A percentile compares a stretch with the other conserved stretches of the same genome.
These are phyloP conservation scores for Sminthurinus aureus DNA, from an alignment of 2,888 invertebrate species.

Conservation along the genomic window DNA sequence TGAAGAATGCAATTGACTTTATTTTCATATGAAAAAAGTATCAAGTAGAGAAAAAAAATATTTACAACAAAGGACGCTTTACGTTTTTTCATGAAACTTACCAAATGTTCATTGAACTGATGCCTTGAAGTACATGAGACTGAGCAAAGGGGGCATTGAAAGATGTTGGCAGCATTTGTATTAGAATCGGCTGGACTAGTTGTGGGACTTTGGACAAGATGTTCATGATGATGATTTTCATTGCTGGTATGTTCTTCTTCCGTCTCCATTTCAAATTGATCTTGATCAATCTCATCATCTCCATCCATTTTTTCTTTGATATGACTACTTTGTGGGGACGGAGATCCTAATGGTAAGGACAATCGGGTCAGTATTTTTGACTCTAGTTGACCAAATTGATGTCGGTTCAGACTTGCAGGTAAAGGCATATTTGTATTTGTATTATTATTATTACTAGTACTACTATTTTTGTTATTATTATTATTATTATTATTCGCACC, in stretches of 20 bases:
- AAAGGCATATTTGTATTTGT: background rate
- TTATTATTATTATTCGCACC: background rate
- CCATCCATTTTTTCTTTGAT: conserved; percentile 4
- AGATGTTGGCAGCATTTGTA: conserved; percentile 50
- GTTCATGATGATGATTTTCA: conserved; percentile 17
- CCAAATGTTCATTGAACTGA: conserved; percentile 60
- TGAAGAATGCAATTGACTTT: background rate
- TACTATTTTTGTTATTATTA: conserved; percentile 23
- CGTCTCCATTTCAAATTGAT: background rate
- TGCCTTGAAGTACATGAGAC: conserved; percentile 56
- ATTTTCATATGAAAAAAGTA: background rate
- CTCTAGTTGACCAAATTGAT: background rate
- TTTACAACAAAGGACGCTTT: too few relatives aligned
- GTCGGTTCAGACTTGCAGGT: background rate
- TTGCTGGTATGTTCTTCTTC: conserved; percentile 5
- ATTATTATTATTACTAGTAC: background rate
- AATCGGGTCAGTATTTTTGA: conserved; percentile 18
- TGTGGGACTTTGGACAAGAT: conserved; percentile 35
- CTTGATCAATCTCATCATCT: background rate
- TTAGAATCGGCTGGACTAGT: conserved; percentile 50
- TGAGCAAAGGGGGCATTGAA: conserved; percentile 56
- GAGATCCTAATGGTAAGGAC: conserved; percentile 16
- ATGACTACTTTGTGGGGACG: background rate
- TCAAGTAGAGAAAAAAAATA: background rate
- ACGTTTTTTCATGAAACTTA: conserved; percentile 36